Evolutionary conservation across 2,888 invertebrate species (phyloP).

Genomic region (Athripsodes cinereus): DNA sequence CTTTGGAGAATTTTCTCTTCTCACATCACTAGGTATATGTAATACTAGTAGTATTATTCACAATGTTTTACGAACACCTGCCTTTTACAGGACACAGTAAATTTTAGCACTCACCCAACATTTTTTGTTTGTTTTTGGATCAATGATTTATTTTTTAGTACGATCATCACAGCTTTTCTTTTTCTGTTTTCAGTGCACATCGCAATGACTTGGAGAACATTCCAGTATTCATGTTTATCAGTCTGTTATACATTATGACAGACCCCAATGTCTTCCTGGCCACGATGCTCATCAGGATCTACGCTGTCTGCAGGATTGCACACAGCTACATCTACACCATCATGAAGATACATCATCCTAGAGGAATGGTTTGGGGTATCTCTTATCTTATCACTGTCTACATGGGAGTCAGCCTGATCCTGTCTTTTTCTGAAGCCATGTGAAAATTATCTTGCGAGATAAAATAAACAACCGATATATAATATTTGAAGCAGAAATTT

Average conservation of each 20-base stretch:
- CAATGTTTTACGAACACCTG: too few relatives aligned
- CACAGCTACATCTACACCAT: conserved; percentile 60
- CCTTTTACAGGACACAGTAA: too few relatives aligned
- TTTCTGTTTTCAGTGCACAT: conserved; percentile 57
- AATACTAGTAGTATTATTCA: too few relatives aligned
- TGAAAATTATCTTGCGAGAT: too few relatives aligned
- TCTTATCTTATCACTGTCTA: conserved; percentile 42
- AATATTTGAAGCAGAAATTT: too few relatives aligned
- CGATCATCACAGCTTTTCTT: too few relatives aligned
- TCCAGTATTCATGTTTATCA: conserved; percentile 51
- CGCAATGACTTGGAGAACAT: conserved; percentile 67
- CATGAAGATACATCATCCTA: conserved; percentile 53
- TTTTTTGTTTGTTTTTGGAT: neutral
- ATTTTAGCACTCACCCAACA: neutral
- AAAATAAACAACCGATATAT: too few relatives aligned
- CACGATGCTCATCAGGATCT: conserved; percentile 49
- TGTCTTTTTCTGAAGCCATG: neutral
- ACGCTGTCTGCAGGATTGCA: conserved; percentile 46
- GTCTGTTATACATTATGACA: conserved; percentile 51
- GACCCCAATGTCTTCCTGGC: conserved; percentile 46
- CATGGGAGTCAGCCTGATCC: conserved; percentile 37
- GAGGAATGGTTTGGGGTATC: conserved; percentile 41
- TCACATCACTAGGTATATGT: too few relatives aligned
- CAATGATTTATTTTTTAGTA: too few relatives aligned
- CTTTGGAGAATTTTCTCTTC: too few relatives aligned